Base-by-base conservation (phyloP, 30 jellyfish, hydroid and myxozoan genomes). In the Cassiopea andromeda region DNA sequence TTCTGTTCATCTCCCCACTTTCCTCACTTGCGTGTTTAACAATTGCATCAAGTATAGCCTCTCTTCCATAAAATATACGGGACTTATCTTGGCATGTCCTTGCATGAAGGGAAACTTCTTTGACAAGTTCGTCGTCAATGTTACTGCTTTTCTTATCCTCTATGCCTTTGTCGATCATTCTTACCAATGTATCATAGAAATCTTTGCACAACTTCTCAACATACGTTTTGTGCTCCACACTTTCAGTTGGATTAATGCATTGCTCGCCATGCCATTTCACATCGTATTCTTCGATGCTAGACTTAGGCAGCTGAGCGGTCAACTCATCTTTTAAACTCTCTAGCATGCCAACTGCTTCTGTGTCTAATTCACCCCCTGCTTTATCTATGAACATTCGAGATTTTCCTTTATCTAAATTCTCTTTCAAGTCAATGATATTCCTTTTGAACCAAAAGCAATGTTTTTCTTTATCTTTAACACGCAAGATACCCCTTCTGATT, bases 391-490 rank as follows among this genome's bases (percentile, higher is more conserved):
- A 94, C 75, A 81, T 74, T 44, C 98, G 84, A 1, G 97, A 87
- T 64, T 84, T 90, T 46, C 66, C 58, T 60, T 89, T 81, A 60
- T 80, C 91, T 1, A 89, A 50, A 38, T 89, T 19, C 44, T 90
- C 96, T 19, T 85, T 49, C 18, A 94, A 17, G 84, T 94, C 94
- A 8, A 80, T 69, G 75, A 94, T 94, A 73, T 85, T 81, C 16
- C 98, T 95, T 50, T 94, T 83, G 81, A 94, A 94, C 98, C 98
- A 94, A 67, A 10, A 81, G 80, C 98, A 94, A 60, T 94, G 98
- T 49, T 81, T 79, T 12, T 54, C 49, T 47, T 68, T 80, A 16
- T 90, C 85, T 85, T 89, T 94, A 0, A 93, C 97, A 7, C 89
- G 75, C n/a, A 94, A 60, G 4, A 94, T 80, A 45, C 97, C 98